Evolutionary conservation across 2,113 vertebrate genomes (phyloP).

Genomic region (Rousettus leschenaultii): DNA sequence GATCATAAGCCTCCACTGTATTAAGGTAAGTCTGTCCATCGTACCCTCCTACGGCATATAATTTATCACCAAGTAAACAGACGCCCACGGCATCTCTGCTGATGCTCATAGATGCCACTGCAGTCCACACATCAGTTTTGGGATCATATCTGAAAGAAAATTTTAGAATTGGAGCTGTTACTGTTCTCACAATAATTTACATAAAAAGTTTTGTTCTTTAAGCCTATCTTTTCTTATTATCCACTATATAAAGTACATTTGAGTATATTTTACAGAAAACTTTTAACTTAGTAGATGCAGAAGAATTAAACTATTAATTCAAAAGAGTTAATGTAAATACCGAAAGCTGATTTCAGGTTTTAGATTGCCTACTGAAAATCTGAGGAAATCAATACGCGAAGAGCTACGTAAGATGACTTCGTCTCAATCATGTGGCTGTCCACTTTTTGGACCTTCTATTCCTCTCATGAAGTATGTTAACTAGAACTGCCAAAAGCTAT

Average conservation of each 20-base stretch:
- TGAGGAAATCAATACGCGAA: not conserved
- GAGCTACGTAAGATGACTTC: not conserved
- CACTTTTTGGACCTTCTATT: not conserved
- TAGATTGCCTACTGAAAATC: not conserved
- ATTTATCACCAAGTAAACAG: constrained; percentile 95
- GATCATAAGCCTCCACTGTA: constrained; percentile 97
- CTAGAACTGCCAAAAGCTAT: not conserved
- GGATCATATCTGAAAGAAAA: constrained; percentile 92
- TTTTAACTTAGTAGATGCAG: not conserved
- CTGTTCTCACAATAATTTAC: not conserved
- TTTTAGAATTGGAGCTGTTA: not conserved
- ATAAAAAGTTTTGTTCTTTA: constrained; percentile 3
- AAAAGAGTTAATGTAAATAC: not conserved
- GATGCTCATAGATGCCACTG: constrained; percentile 98
- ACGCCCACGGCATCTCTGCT: constrained; percentile 98
- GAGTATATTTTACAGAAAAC: constrained; percentile 18
- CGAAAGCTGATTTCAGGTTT: not conserved
- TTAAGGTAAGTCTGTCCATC: constrained; percentile 97
- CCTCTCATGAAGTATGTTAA: not conserved
- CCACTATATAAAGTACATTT: not conserved
- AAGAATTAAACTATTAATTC: not conserved
- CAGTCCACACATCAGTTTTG: constrained; percentile 97
- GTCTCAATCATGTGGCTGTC: not conserved
- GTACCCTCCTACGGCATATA: constrained; percentile 97
- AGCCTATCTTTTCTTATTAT: not conserved